Conservation (phyloP, 30 jellyfish, hydroid and myxozoan genomes). For the Catostylus mosaicus region DNA sequence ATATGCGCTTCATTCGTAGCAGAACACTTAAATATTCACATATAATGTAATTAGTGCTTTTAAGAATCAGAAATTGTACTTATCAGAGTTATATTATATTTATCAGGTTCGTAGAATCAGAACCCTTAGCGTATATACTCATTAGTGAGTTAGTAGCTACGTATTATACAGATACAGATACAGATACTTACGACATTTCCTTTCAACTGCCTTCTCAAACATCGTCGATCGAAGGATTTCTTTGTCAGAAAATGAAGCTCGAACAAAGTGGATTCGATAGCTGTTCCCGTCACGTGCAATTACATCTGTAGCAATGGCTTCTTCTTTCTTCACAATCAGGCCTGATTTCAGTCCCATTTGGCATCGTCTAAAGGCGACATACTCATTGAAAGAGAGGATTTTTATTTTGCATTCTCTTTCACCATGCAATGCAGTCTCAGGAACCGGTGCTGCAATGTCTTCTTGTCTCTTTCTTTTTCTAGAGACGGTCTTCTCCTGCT, state of each 20-base stretch:
- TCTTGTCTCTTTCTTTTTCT: slow-evolving; percentile 16
- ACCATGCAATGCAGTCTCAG: background rate
- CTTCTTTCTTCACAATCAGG: slow-evolving; percentile 15
- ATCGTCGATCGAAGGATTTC: slow-evolving; percentile 24
- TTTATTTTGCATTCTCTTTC: slow-evolving; percentile 36
- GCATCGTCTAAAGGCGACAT: slow-evolving; percentile 16
- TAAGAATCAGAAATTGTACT: too few species aligned
- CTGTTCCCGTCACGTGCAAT: slow-evolving; percentile 6
- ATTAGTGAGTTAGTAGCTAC: background rate
- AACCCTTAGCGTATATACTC: too few species aligned
- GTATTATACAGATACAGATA: background rate
- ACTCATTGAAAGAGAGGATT: slow-evolving; percentile 15
- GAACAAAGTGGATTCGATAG: slow-evolving; percentile 13
- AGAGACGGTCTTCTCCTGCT: background rate
- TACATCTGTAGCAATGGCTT: slow-evolving; percentile 14
- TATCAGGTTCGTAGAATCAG: too few species aligned
- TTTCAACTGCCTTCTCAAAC: slow-evolving; percentile 35
- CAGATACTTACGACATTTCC: slow-evolving; percentile 37
- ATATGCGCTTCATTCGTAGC: too few species aligned
- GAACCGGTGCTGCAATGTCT: background rate
- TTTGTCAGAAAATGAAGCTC: slow-evolving; percentile 35
- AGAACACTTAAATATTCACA: too few species aligned
- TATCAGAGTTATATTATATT: too few species aligned
- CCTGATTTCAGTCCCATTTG: slow-evolving; percentile 40
- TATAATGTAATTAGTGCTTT: too few species aligned